Conservation (phyloP, 2,113 vertebrate genomes). For the Cairina moschata region DNA sequence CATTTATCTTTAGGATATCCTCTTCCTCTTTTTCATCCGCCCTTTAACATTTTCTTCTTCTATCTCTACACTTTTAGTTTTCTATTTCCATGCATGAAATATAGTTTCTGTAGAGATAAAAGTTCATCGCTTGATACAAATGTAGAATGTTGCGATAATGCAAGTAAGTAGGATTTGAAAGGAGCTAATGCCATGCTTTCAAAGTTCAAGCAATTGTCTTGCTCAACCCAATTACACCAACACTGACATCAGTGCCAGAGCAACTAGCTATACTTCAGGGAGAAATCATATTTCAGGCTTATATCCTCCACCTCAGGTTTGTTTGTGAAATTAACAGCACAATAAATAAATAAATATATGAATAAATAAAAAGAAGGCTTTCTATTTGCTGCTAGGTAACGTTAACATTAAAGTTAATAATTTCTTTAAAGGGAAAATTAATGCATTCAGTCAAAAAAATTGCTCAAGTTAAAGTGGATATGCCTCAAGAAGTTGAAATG, state of each 20-base stretch:
- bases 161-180: not conserved
- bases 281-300: not conserved
- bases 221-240: not conserved
- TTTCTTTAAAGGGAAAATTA: not conserved
- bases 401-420: not conserved
- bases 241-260: not conserved
- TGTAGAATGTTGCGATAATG: not conserved
- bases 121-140: not conserved
- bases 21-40: not conserved
- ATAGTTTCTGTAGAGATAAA: not conserved
- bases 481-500: not conserved
- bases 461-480: not conserved
- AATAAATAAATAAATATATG: not conserved
- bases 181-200: not conserved
- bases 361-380: not conserved
- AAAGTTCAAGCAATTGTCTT: not conserved
- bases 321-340: not conserved
- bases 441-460: not conserved
- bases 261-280: not conserved
- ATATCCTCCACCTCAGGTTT: not conserved
- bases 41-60: not conserved
- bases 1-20: not conserved
- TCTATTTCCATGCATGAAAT: not conserved
- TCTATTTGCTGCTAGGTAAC: not conserved
- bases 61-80: not conserved